Percentiles rank a stretch among this genome's conserved stretches.
Conservation (phyloP, 2,797 vertebrate genomes). For the Pelobates cultripes region DNA sequence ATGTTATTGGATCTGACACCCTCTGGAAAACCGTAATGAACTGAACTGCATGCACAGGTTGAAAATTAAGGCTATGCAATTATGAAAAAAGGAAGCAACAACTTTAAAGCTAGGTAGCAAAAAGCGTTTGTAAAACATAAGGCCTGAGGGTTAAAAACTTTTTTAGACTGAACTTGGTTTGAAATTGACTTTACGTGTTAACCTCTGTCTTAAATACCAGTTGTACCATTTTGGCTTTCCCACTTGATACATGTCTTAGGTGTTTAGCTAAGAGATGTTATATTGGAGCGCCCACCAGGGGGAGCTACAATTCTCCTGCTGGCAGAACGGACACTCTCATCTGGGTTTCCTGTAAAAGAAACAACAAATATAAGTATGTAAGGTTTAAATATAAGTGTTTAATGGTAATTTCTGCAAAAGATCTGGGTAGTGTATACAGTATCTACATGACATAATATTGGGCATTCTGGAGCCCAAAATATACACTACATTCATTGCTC, state of each 20-base stretch:
- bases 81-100: conserved; percentile 78
- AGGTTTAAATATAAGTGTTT: too few species aligned
- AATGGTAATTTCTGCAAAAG: too few species aligned
- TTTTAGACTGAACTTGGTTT: conserved; percentile 77
- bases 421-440: too few species aligned
- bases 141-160: conserved; percentile 95
- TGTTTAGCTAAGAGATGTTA: conserved; percentile 93
- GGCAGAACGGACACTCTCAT: conserved; percentile 81
- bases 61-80: conserved; percentile 73
- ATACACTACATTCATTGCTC: too few species aligned
- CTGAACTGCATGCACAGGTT: conserved; percentile 57
- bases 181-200: conserved; percentile 68
- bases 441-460: too few species aligned
- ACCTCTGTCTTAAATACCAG: conserved; percentile 73
- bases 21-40: conserved; percentile 23
- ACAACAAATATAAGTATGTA: too few species aligned
- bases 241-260: conserved; percentile 52
- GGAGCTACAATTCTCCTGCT: conserved; percentile 93
- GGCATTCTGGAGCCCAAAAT: too few species aligned
- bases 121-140: conserved; percentile 91
- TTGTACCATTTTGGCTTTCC: conserved; percentile 72
- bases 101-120: conserved; percentile 85
- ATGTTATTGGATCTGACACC: conserved; percentile 31
- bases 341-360: conserved; percentile 70
- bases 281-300: conserved; percentile 95